Evolutionary conservation across 1,140 invertebrate species (phyloP).

Genomic region (Dendroctonus valens): DNA sequence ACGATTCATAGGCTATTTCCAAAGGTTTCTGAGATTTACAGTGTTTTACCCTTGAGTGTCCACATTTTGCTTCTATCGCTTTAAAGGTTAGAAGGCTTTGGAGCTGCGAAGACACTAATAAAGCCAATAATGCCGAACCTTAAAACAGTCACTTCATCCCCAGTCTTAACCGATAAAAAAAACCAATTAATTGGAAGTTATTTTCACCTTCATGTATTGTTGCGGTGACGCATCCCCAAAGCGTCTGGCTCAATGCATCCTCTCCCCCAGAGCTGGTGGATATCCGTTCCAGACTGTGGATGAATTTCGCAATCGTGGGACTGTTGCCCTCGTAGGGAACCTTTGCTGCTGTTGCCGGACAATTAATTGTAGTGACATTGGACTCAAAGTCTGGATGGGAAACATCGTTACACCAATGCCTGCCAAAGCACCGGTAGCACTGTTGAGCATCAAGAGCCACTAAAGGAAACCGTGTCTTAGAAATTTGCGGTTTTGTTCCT

Average conservation of each 20-base stretch:
- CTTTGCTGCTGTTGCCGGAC: background rate
- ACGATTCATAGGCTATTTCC: no score
- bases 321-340: background rate
- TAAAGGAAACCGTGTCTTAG: background rate
- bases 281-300: background rate
- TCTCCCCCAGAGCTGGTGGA: background rate
- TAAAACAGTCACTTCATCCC: background rate
- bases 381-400: background rate
- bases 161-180: background rate
- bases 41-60: no score
- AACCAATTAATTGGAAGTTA: background rate
- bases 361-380: constrained; percentile 1
- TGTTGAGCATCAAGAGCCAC: background rate
- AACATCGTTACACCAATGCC: constrained; percentile 9
- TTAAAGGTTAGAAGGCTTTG: no score
- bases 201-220: constrained; percentile 15
- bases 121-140: no score
- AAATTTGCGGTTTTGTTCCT: no score
- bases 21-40: no score
- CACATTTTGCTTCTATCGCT: no score
- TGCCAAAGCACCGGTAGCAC: constrained; percentile 17
- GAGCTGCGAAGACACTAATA: no score
- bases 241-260: no score
- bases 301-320: background rate
- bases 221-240: constrained; percentile 13